Evolutionary conservation across 2,888 invertebrate genomes (phyloP), one percentile per base, ranked within the genome.

Genomic region (Xylocampa areola): DNA sequence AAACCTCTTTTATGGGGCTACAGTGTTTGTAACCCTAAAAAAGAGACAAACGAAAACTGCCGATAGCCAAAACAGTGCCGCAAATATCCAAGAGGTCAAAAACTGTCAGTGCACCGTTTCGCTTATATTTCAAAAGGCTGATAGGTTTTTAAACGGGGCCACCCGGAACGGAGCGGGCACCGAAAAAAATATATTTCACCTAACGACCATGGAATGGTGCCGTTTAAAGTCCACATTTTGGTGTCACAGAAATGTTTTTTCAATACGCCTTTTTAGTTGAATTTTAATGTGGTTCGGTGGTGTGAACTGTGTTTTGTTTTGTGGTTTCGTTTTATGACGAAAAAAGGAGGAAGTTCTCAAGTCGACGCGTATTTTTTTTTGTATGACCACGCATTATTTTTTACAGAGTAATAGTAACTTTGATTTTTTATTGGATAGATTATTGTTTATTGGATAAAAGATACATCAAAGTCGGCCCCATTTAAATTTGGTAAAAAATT

Each of bases 61-160:
- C 58, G 59, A 68, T 49, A 36, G 16, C 37, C 52, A 71, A 68
- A 74, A 68, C 55, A 60, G 58, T 50, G 41, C 61, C 37, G 14
- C 27, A 57, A 58, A 70, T 61, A 35, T 54, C 35, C 48, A 48
- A 35, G 37, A 30, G 21, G 47, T 50, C 41, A 57, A 62, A 54
- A 62, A 37, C 53, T 54, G 55, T 40, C 73, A 58, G 47, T 37
- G 43, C 25, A 50, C 43, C 47, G 61, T 59, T 62, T 70, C 43
- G 63, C 60, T 69, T 66, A 63, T 73, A 73, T 67, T 73, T 69
- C 66, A 76, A 66, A 70, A 60, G 52, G 32, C 63, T 67, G 76
- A 73, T 76, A 69, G 69, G 63, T 69, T 73, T 75, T 76, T 73
- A 73, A 73, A 67, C 63, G 76, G 51, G 76, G 63, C 66, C 73